Base-by-base conservation (phyloP, 2,888 invertebrate species). In the Nasonia oneida region DNA sequence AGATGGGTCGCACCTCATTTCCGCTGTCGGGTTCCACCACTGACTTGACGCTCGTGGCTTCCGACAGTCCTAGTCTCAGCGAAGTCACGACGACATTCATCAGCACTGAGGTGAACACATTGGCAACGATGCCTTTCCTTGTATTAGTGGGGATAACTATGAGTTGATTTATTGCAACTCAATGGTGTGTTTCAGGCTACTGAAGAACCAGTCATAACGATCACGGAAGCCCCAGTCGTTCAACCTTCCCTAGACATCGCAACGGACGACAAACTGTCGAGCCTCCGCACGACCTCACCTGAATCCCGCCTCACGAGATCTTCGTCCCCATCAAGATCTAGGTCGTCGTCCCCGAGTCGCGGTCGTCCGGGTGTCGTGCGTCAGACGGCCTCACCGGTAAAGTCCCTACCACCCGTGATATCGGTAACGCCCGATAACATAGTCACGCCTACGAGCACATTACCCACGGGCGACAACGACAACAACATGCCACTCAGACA, bases 311-410 rank as follows among this genome's bases (percentile, higher is more conserved):
- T n/a, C 18, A 53, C 75, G 18, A 75, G 53, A n/a, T 75, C 53
- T 53, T 6, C 23, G 29, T 86, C 87, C 71, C 83, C 81, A 67
- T 82, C 83, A 50, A 86, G 83, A 15, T 92, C 92, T 33, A 89
- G 90, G 74, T 90, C 91, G 5, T 42, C 90, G 10, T 91, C 91
- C 0, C 91, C 88, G 57, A 89, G 67, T 76, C 70, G 47, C 39
- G 61, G 76, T 29, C 77, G 5, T 10, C 78, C 88, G 4, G 84
- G 87, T 3, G 75, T 84, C 4, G 87, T 90, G 10, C 88, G 92
- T 37, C 92, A 93, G 87, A 93, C 92, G 15, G 93, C 93, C 6
- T 93, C 93, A 3, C 91, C 93, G 33, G 91, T 92, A 53, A 91
- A 90, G 88, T 92, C 92, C 29, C 87, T 93, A 67, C 92, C 92